Base-by-base conservation (phyloP, 2,888 invertebrate species). In the Carterocephalus palaemon region DNA sequence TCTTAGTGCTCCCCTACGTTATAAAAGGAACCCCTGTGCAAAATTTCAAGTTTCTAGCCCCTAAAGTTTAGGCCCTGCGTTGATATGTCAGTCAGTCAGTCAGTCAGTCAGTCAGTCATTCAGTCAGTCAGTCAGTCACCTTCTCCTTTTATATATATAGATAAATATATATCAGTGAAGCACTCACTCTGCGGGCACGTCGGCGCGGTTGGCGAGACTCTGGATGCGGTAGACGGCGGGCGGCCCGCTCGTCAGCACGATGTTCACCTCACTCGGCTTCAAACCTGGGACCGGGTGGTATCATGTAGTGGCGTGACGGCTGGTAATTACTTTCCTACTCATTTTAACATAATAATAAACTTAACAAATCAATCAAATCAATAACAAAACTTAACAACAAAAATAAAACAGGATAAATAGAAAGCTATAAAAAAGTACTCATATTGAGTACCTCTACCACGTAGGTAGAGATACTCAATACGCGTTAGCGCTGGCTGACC, bases 181-280 rank as follows among this genome's bases (percentile, higher is more conserved):
- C 12, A 41, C 38, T 46, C 24, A 41, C 41, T 41, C 41, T 10
- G 41, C 6, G 13, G 41, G 24, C 8, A 26, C 29, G 2, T 43
- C 43, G 4, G 22, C 20, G 12, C 41, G 59, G 42, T 76, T 76
- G 4, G 80, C 76, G 13, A 83, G 61, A 40, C 75, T 83, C 57
- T 78, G 75, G 53, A 85, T 84, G 53, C 63, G 62, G 60, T 80
- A 84, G 0, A 80, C 75, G 1, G 71, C 40, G n/a, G 20, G 15
- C 17, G 31, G 23, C 8, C 52, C 60, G 1, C 80, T 79, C 0
- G 85, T 85, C 43, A 86, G 59, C 1, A 85, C 84, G 45, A 85
- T 86, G 64, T 86, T 85, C 56, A 80, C 85, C 1, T 85, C 80
- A 7, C 75, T 70, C 1, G 85, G 85, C 48, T 85, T 86, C 39